Base-by-base conservation (phyloP, 1,140 invertebrate species). In the Eurosta solidaginis region DNA sequence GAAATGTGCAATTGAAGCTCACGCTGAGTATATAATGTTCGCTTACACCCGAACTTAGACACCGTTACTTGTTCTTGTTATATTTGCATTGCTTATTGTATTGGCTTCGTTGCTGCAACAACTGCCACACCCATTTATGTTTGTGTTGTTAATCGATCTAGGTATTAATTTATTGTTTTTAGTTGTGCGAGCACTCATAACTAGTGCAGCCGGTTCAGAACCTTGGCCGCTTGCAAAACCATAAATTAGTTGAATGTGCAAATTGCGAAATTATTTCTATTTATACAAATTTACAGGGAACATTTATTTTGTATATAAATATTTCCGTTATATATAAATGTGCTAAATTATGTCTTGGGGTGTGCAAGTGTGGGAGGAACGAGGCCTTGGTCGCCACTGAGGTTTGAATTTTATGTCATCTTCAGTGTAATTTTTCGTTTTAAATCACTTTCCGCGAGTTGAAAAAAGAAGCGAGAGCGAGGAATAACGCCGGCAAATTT, bases 171-270 rank as follows among this genome's bases (percentile, higher is more conserved):
- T 59, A 59, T 59, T 17, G 29, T 17, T 59, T n/a, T 59, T 59
- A 29, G 54, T 36, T 59, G 54, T 59, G 54, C 29, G 27, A 36
- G 3, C n/a, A n/a, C n/a, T n/a, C 27, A 36, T 12, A 59, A 59
- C 27, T 59, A 17, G 54, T 59, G 54, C 54, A 59, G 29, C 54
- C 12, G 27, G 54, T 59, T 17, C 25, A 59, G 54, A 59, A 59
- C 54, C 54, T 59, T 59, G 54, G 54, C 54, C 54, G 29, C 54
- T 33, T 59, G 17, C 14, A n/a, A 5, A 29, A 17, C 12, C 29
- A 33, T 59, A 59, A 59, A 33, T 59, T 59, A 29, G n/a, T n/a
- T n/a, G n/a, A 59, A n/a, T n/a, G 12, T 59, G 54, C 54, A 54
- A 22, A 7, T 36, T 36, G 54, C 54, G 54, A 59, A 59, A 59